phyloP scores from a whole-genome alignment of 1,140 invertebrate species.

The Contarinia nasturtii region DNA sequence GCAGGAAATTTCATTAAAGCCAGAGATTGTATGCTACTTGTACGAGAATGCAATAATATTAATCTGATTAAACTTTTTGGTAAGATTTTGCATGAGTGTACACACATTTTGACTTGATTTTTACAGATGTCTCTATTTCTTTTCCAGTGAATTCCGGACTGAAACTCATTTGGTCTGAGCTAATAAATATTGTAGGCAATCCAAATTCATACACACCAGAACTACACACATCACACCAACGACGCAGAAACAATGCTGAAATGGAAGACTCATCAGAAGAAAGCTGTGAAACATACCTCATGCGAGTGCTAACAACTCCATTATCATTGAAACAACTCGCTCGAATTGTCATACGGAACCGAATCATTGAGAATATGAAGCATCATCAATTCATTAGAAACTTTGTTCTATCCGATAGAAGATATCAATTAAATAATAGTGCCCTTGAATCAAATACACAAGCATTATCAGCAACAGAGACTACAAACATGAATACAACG shows the following conservation, averaged over 20 bases:
- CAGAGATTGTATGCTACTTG: neutral
- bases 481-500: too few species aligned
- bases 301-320: neutral
- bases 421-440: neutral
- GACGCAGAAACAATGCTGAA: neutral
- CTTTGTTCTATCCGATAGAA: neutral
- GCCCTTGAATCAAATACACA: neutral
- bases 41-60: neutral
- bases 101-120: neutral
- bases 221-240: neutral
- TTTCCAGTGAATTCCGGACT: neutral
- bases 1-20: slow-evolving; percentile 8
- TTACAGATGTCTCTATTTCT: neutral
- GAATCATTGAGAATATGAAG: neutral
- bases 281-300: neutral
- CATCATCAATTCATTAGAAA: neutral
- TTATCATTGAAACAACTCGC: neutral
- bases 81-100: neutral
- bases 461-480: neutral
- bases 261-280: neutral
- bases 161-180: neutral
- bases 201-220: too few species aligned
- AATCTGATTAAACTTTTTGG: neutral
- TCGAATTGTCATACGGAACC: neutral
- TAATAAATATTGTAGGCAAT: too few species aligned